phyloP scores from a whole-genome alignment of 2,797 vertebrate genomes.

The Poecilia gillii region DNA sequence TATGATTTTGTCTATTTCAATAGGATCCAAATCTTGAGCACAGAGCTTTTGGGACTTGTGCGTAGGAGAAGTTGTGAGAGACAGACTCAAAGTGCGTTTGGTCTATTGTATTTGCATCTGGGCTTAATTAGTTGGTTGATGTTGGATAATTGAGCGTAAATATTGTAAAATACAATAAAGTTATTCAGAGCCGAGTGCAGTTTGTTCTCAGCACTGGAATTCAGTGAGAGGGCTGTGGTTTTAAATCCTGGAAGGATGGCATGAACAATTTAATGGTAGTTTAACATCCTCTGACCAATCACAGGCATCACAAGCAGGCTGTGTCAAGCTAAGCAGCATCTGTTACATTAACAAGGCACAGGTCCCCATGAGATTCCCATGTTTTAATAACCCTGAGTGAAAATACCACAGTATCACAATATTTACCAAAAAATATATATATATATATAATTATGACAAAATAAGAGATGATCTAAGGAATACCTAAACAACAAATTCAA shows the following conservation, averaged over 20 bases:
- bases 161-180: constrained; percentile 10
- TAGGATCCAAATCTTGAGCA: not conserved
- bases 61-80: not conserved
- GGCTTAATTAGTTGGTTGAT: constrained; percentile 6
- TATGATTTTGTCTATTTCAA: not conserved
- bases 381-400: not conserved
- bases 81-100: constrained; percentile 1
- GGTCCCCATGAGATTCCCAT: not conserved
- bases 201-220: constrained; percentile 5
- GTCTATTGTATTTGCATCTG: constrained; percentile 7
- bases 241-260: constrained; percentile 2
- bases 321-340: constrained; percentile 9
- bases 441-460: constrained; percentile 42
- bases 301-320: constrained; percentile 2
- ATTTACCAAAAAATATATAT: not conserved
- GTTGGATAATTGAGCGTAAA: constrained; percentile 3
- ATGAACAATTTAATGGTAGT: not conserved
- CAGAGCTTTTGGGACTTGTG: not conserved
- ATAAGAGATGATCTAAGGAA: constrained; percentile 56
- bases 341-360: constrained; percentile 29
- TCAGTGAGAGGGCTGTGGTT: not conserved
- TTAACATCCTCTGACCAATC: constrained; percentile 10
- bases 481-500: constrained; percentile 35
- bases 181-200: not conserved
- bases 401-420: not conserved